Conservation (phyloP, 1,140 invertebrate species). For the Glomeris maerens region DNA sequence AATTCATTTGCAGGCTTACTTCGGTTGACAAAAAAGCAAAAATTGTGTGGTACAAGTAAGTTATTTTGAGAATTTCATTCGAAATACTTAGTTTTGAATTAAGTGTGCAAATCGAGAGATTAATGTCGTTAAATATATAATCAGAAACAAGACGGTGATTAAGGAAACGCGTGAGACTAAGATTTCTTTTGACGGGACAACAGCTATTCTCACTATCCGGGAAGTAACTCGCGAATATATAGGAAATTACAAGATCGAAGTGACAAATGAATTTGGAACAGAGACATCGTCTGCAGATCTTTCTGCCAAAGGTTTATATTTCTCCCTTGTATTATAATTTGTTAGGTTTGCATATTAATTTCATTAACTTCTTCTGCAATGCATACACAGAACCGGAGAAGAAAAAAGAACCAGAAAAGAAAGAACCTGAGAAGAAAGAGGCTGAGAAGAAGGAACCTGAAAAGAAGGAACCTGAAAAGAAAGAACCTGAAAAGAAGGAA, state of each 20-base stretch:
- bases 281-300: slow-evolving; percentile 63
- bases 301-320: slow-evolving; percentile 43
- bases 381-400: slow-evolving; percentile 36
- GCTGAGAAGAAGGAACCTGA: slow-evolving; percentile 13
- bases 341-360: no score
- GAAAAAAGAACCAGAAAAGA: slow-evolving; percentile 24
- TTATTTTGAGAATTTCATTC: slow-evolving; percentile 3
- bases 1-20: slow-evolving; percentile 56
- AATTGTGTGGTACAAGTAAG: slow-evolving; percentile 69
- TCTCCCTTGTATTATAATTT: no score
- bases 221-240: slow-evolving; percentile 50
- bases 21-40: slow-evolving; percentile 57
- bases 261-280: slow-evolving; percentile 66
- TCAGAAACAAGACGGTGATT: slow-evolving; percentile 50
- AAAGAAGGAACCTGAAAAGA: slow-evolving; percentile 15
- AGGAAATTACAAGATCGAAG: slow-evolving; percentile 60
- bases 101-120: neutral
- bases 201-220: slow-evolving; percentile 54
- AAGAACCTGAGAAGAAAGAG: slow-evolving; percentile 16
- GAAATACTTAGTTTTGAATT: neutral
- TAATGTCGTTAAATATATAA: slow-evolving; percentile 18
- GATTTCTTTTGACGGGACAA: slow-evolving; percentile 65
- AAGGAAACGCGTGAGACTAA: slow-evolving; percentile 50
- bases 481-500: slow-evolving; percentile 14
- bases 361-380: no score